These are phyloP conservation scores for Oithona nana DNA, from an alignment of 2,888 invertebrate genomes.

Conservation along the genomic window DNA sequence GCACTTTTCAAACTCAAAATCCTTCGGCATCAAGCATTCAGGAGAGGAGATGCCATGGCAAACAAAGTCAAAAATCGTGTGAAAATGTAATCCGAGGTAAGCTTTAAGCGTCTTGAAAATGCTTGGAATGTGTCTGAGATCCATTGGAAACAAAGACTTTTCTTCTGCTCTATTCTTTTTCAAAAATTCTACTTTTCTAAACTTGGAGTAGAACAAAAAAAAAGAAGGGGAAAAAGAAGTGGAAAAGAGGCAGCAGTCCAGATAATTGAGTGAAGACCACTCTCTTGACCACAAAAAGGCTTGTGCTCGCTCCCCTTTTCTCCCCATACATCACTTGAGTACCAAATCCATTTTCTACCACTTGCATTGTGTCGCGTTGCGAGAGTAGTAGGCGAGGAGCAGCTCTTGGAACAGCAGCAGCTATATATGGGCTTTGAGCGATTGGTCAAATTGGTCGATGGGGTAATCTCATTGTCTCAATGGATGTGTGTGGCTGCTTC, in stretches of 20 bases:
- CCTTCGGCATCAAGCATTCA: background rate
- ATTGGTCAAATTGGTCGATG: background rate
- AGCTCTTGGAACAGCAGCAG: too few relatives aligned
- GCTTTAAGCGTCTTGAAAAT: too few relatives aligned
- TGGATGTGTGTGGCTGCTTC: background rate
- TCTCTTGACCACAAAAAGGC: background rate
- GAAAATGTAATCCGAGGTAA: too few relatives aligned
- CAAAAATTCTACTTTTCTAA: background rate
- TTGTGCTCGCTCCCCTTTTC: background rate
- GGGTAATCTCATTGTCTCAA: background rate
- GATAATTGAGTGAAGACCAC: background rate
- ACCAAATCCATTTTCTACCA: background rate
- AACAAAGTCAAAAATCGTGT: too few relatives aligned
- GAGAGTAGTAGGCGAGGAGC: too few relatives aligned
- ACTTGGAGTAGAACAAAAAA: too few relatives aligned
- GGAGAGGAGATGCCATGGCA: too few relatives aligned
- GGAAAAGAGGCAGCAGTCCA: background rate
- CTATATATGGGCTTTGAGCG: background rate
- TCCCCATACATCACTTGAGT: background rate
- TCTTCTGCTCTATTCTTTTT: too few relatives aligned
- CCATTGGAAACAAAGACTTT: too few relatives aligned
- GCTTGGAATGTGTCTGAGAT: too few relatives aligned
- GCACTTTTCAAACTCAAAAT: background rate
- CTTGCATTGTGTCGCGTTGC: background rate
- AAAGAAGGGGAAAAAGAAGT: too few relatives aligned